These are phyloP conservation scores for Mesitornis unicolor DNA, from an alignment of 2,113 vertebrate species.

Conservation along the genomic window DNA sequence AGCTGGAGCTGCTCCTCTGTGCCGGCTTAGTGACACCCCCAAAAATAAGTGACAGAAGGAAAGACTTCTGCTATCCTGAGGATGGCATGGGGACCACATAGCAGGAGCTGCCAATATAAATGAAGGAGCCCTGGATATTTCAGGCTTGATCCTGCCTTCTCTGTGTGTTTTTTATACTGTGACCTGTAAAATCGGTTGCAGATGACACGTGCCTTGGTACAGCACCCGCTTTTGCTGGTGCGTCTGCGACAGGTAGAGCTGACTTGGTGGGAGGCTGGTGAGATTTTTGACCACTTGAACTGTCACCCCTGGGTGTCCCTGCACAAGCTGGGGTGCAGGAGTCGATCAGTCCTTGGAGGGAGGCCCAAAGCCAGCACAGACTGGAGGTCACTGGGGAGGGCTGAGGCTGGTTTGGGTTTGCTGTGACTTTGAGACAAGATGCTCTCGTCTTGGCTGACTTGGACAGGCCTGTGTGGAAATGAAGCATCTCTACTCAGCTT, in stretches of 20 bases:
- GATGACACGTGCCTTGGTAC: fast-evolving
- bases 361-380: not conserved
- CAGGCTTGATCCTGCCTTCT: not conserved
- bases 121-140: not conserved
- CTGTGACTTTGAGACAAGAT: not conserved
- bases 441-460: not conserved
- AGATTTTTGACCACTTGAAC: not conserved
- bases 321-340: not conserved
- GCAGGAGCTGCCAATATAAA: not conserved
- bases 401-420: not conserved
- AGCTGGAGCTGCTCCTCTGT: not conserved
- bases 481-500: not conserved
- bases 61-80: not conserved
- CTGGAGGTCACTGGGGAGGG: not conserved
- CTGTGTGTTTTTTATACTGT: not conserved
- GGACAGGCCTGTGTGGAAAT: not conserved
- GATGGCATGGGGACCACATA: not conserved
- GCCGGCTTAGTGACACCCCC: not conserved
- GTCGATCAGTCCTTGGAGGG: fast-evolving
- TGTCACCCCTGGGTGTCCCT: not conserved
- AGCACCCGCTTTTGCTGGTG: fast-evolving
- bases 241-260: not conserved
- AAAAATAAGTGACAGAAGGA: not conserved
- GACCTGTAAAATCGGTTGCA: not conserved
- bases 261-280: not conserved